A percentile compares a stretch with the other conserved stretches of the same genome.
These are phyloP conservation scores for Perca schrenkii DNA, from an alignment of 2,113 vertebrate species.

Conservation along the genomic window DNA sequence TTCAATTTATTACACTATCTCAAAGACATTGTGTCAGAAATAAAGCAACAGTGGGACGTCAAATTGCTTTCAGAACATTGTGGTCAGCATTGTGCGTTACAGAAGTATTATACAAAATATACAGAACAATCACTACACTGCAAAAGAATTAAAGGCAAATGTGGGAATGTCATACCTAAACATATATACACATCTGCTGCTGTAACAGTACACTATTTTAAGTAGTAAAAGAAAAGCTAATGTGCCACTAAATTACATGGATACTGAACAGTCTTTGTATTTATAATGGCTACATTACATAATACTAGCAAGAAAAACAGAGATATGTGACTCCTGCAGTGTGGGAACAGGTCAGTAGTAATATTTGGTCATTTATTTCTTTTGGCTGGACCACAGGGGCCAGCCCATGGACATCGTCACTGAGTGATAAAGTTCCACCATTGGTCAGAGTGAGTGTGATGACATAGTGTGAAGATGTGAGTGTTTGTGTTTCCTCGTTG, in stretches of 20 bases:
- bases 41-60: slow-evolving; percentile 45
- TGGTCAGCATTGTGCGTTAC: slow-evolving; percentile 30
- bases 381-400: too few relatives aligned
- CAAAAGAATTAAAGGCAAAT: slow-evolving; percentile 44
- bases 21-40: slow-evolving; percentile 50
- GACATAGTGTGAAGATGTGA: too few relatives aligned
- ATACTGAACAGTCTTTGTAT: not conserved
- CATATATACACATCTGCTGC: slow-evolving; percentile 27
- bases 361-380: not conserved
- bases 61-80: slow-evolving; percentile 48
- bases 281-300: not conserved
- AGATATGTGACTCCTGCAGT: not conserved
- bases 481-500: too few relatives aligned
- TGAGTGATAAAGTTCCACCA: too few relatives aligned
- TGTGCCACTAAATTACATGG: not conserved
- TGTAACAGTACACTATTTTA: slow-evolving; percentile 16
- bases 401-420: too few relatives aligned
- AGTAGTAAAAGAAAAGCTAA: slow-evolving; percentile 18
- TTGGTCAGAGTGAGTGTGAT: too few relatives aligned
- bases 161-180: slow-evolving; percentile 10
- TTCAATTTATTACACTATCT: slow-evolving; percentile 68
- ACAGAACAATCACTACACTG: slow-evolving; percentile 48
- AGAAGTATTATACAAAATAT: slow-evolving; percentile 56
- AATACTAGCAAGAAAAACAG: not conserved
- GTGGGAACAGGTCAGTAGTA: not conserved